Conservation (phyloP, 2,888 invertebrate species). For the Ommatoiulus sabulosus region DNA sequence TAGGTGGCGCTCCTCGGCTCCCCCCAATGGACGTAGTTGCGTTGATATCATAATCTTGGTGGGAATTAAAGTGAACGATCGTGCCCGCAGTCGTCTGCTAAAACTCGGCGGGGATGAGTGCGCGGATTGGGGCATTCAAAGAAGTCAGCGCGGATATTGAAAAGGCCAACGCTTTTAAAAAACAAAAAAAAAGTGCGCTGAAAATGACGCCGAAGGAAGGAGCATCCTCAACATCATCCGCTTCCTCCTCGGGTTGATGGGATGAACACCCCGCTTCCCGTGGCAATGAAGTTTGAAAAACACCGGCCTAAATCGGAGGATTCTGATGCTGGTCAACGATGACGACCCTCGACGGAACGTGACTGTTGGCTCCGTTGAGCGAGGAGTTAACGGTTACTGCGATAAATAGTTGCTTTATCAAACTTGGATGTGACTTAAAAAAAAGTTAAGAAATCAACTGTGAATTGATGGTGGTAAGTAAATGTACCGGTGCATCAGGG, state of each 20-base stretch:
- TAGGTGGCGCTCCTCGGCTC: background rate
- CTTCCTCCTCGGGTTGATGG: background rate
- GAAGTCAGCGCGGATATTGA: conserved; percentile 36
- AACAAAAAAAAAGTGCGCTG: background rate
- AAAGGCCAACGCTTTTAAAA: too few species aligned
- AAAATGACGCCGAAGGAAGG: background rate
- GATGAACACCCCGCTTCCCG: background rate
- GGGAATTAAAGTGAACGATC: conserved; percentile 3
- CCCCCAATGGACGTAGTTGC: conserved; percentile 28
- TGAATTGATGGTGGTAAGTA: background rate
- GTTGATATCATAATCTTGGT: conserved; percentile 27
- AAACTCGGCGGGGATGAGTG: background rate
- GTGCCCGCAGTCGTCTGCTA: conserved; percentile 21
- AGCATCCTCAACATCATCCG: background rate
- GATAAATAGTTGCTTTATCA: background rate
- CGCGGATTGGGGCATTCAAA: background rate
- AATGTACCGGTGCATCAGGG: background rate
- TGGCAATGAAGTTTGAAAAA: background rate
- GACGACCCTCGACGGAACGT: background rate
- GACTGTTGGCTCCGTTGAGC: background rate
- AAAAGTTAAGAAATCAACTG: background rate
- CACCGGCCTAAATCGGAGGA: background rate
- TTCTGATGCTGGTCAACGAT: background rate
- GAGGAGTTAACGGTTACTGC: background rate
- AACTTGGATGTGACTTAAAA: background rate